phyloP scores from a whole-genome alignment of 64 coral and sea anemone genomes.

The Porites australiensis region DNA sequence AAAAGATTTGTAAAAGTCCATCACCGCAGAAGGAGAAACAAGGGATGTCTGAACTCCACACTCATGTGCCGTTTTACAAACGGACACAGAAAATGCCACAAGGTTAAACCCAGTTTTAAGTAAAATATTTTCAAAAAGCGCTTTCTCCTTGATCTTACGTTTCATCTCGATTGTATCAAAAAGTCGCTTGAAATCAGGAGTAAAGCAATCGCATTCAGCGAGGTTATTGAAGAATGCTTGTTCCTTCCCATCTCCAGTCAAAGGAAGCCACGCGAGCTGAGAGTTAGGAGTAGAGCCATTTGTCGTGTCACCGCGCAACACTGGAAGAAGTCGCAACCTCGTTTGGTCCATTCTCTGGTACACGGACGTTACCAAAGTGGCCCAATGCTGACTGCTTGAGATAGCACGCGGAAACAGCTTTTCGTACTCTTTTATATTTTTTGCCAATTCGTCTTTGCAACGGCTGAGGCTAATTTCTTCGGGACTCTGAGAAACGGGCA shows the following conservation, averaged over 20 bases:
- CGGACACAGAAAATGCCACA: too few species aligned
- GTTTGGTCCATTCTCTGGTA: constrained; percentile 37
- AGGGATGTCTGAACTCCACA: neutral
- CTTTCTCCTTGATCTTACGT: neutral
- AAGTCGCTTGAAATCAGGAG: neutral
- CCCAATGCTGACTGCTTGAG: constrained; percentile 32
- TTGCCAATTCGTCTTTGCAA: neutral
- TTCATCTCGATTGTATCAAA: neutral
- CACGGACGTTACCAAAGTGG: constrained; percentile 35
- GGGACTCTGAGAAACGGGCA: neutral
- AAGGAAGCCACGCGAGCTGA: constrained; percentile 38
- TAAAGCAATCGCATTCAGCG: neutral
- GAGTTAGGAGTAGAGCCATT: constrained; percentile 46
- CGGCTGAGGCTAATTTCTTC: constrained; percentile 5
- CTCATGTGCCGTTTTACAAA: neutral
- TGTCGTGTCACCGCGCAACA: neutral
- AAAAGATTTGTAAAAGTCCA: constrained; percentile 13
- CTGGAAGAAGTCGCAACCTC: constrained; percentile 32
- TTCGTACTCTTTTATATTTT: constrained; percentile 21
- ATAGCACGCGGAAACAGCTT: constrained; percentile 39
- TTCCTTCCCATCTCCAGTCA: neutral
- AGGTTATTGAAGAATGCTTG: constrained; percentile 54
- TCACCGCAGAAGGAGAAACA: constrained; percentile 1
- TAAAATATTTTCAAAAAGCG: neutral
- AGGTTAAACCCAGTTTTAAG: constrained; percentile 40